Percentiles rank a stretch among this genome's conserved stretches.
Evolutionary conservation across 2,113 vertebrate species (phyloP).

Genomic region (Alethe diademata): DNA sequence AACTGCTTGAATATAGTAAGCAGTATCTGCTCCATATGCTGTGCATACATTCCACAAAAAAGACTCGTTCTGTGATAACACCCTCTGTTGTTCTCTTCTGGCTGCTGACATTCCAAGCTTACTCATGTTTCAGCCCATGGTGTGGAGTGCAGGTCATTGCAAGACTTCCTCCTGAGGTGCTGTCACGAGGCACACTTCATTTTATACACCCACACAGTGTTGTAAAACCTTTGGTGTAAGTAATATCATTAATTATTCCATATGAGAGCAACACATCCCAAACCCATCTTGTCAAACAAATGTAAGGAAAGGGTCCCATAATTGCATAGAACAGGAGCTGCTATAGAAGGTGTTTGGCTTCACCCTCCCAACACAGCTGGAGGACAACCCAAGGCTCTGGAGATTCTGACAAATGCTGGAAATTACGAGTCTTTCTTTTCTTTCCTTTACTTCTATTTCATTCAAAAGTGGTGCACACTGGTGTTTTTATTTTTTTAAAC

Average conservation of each 20-base stretch:
- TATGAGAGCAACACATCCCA: neutral
- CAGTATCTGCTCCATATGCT: neutral
- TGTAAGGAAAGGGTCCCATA: neutral
- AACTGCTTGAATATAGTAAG: neutral
- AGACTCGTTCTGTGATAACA: neutral
- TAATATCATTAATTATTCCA: neutral
- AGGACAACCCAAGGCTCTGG: neutral
- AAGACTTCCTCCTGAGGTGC: neutral
- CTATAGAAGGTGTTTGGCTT: neutral
- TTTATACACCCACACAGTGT: neutral
- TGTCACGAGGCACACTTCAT: neutral
- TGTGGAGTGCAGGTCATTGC: neutral
- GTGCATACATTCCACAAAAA: neutral
- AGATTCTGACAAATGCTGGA: neutral
- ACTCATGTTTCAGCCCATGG: neutral
- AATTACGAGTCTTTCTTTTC: neutral
- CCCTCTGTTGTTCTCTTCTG: neutral
- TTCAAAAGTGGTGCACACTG: neutral
- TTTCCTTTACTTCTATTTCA: neutral
- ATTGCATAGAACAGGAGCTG: neutral
- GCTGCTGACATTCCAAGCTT: neutral
- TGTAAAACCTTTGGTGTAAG: neutral
- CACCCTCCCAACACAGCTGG: neutral
- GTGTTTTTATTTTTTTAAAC: neutral
- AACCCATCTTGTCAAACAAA: neutral